phyloP scores from a whole-genome alignment of 1,140 invertebrate genomes.

The Pseudomyrmex dendroicus region DNA sequence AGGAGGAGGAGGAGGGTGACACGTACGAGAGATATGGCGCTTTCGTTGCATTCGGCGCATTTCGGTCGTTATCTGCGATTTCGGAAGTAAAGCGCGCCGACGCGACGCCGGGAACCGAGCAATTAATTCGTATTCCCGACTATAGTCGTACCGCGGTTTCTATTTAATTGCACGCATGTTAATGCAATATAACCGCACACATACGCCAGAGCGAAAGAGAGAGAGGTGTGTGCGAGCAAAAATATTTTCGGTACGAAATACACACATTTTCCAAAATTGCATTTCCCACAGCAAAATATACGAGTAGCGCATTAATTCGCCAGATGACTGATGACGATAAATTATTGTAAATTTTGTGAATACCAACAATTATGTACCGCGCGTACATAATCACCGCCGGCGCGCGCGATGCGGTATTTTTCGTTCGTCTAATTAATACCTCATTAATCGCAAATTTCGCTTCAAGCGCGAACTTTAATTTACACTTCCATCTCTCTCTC shows the following conservation, averaged over 20 bases:
- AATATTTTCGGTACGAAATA: background rate
- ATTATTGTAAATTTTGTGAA: background rate
- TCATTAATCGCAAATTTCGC: background rate
- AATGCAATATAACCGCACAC: conserved; percentile 32
- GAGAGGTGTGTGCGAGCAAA: background rate
- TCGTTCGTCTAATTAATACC: conserved; percentile 4
- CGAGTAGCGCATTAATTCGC: too few species aligned
- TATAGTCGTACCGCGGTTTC: conserved; percentile 7
- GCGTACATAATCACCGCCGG: too few species aligned
- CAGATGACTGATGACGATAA: too few species aligned
- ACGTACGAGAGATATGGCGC: conserved; percentile 18
- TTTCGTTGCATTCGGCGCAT: conserved; percentile 30
- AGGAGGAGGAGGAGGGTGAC: background rate
- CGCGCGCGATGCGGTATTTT: background rate
- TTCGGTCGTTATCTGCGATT: conserved; percentile 47
- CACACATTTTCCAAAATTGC: background rate
- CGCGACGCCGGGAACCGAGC: background rate
- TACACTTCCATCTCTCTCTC: too few species aligned
- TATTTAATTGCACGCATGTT: conserved; percentile 39
- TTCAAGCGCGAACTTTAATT: background rate
- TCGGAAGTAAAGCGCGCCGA: conserved; percentile 22
- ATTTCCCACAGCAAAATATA: too few species aligned
- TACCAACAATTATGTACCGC: too few species aligned
- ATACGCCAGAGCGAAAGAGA: too few species aligned
- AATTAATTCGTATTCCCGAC: conserved; percentile 43